Percentiles rank a stretch among this genome's conserved stretches.
Evolutionary conservation across 37 sponge, comb jelly and placozoan genomes (phyloP).

Genomic region (Ianthella basta): DNA sequence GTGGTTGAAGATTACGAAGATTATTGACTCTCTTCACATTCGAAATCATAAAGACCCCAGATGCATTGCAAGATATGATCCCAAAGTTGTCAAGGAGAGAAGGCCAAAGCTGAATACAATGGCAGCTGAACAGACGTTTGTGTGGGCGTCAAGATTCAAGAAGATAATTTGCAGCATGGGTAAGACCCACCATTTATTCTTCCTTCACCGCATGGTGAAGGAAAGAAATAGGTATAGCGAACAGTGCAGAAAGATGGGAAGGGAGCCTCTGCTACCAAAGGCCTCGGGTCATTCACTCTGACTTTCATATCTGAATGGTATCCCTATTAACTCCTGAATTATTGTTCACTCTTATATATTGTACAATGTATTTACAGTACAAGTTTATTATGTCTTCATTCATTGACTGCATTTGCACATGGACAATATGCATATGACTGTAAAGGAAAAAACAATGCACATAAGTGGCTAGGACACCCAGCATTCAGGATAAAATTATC

Average conservation of each 20-base stretch:
- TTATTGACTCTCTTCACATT: slow-evolving; percentile 41
- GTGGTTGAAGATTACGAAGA: slow-evolving; percentile 33
- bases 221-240: neutral
- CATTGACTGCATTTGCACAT: too few relatives aligned
- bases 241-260: neutral
- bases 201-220: slow-evolving; percentile 34
- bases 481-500: too few relatives aligned
- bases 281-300: neutral
- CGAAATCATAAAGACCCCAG: slow-evolving; percentile 22
- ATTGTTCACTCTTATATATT: too few relatives aligned
- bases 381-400: too few relatives aligned
- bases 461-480: too few relatives aligned
- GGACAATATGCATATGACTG: too few relatives aligned
- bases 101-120: slow-evolving; percentile 21
- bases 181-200: slow-evolving; percentile 49
- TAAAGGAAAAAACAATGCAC: too few relatives aligned
- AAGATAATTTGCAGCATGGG: slow-evolving; percentile 43
- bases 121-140: slow-evolving; percentile 57
- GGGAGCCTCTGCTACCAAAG: neutral
- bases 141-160: slow-evolving; percentile 44
- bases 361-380: too few relatives aligned
- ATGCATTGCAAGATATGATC: slow-evolving; percentile 21
- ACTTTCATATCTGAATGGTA: neutral
- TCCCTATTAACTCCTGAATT: too few relatives aligned
- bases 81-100: slow-evolving; percentile 2